Evolutionary conservation across 1,140 invertebrate genomes (phyloP).

Genomic region (Tetragnatha versicolor): DNA sequence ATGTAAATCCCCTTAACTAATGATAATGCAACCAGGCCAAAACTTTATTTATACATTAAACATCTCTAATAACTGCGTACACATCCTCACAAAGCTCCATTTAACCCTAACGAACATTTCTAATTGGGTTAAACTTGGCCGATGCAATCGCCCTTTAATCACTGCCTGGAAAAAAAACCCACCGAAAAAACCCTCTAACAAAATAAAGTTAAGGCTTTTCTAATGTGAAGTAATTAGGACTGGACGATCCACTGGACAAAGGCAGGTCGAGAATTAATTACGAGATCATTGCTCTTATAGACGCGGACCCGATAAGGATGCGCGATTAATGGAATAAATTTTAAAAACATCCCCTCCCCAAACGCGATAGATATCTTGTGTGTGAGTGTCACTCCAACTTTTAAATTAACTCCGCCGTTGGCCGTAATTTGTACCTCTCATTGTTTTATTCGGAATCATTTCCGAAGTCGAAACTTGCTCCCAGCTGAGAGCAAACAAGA

Average conservation of each 20-base stretch:
- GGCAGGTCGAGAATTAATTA: slow-evolving; percentile 40
- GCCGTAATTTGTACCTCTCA: slow-evolving; percentile 12
- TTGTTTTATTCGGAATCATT: neutral
- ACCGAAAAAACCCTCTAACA: neutral
- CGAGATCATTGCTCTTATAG: slow-evolving; percentile 26
- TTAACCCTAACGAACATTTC: too few relatives aligned
- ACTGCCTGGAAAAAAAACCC: too few relatives aligned
- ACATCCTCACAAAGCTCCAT: too few relatives aligned
- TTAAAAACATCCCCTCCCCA: slow-evolving; percentile 19
- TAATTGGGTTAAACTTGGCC: too few relatives aligned
- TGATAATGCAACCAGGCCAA: too few relatives aligned
- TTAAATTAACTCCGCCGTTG: slow-evolving; percentile 41
- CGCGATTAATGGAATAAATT: slow-evolving; percentile 48
- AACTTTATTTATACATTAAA: too few relatives aligned
- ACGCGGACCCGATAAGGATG: slow-evolving; percentile 26
- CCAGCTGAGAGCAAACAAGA: too few relatives aligned
- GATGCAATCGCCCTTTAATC: too few relatives aligned
- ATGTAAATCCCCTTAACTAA: too few relatives aligned
- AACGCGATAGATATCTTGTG: neutral
- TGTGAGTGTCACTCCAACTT: slow-evolving; percentile 34
- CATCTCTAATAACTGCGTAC: too few relatives aligned
- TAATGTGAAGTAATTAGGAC: slow-evolving; percentile 32
- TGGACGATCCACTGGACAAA: slow-evolving; percentile 36
- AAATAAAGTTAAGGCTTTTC: slow-evolving; percentile 21
- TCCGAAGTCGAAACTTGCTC: too few relatives aligned